phyloP scores from a whole-genome alignment of 2,888 invertebrate genomes.

The Pogonocherus hispidulus region DNA sequence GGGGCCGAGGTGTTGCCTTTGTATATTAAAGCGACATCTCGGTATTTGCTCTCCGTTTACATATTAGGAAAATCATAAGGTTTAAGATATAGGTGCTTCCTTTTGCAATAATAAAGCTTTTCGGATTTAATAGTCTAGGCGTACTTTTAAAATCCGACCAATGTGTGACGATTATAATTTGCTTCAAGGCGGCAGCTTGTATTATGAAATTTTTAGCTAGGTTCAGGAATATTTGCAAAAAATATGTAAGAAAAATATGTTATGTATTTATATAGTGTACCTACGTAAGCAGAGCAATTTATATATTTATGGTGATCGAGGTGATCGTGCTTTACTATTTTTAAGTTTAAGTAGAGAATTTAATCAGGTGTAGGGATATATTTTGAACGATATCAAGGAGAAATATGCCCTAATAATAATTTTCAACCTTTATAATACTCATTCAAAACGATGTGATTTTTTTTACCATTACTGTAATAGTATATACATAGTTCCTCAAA shows the following conservation, averaged over 20 bases:
- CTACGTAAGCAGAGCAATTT: constrained; percentile 20
- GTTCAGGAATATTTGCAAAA: constrained; percentile 11
- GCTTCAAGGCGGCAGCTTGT: constrained; percentile 24
- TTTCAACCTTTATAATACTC: constrained; percentile 61
- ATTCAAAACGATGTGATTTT: constrained; percentile 63
- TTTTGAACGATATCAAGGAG: constrained; percentile 42
- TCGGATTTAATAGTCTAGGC: not conserved
- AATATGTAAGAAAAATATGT: not conserved
- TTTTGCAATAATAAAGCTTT: constrained; percentile 19
- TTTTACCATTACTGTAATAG: constrained; percentile 54
- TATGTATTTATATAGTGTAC: constrained; percentile 15
- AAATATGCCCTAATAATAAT: constrained; percentile 55
- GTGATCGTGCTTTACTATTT: constrained; percentile 36
- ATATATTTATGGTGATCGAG: constrained; percentile 31
- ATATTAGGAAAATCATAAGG: constrained; percentile 1
- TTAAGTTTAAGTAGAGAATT: constrained; percentile 33
- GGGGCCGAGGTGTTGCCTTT: not conserved
- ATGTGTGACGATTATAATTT: constrained; percentile 8
- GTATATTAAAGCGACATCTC: not conserved
- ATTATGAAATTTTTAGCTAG: constrained; percentile 5
- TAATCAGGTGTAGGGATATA: constrained; percentile 58
- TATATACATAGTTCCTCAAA: constrained; percentile 52
- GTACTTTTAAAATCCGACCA: not conserved
- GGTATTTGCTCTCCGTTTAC: not conserved
- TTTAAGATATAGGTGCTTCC: constrained; percentile 17